Conservation (phyloP, 1,140 invertebrate species). For the Drosophila kohkoa region DNA sequence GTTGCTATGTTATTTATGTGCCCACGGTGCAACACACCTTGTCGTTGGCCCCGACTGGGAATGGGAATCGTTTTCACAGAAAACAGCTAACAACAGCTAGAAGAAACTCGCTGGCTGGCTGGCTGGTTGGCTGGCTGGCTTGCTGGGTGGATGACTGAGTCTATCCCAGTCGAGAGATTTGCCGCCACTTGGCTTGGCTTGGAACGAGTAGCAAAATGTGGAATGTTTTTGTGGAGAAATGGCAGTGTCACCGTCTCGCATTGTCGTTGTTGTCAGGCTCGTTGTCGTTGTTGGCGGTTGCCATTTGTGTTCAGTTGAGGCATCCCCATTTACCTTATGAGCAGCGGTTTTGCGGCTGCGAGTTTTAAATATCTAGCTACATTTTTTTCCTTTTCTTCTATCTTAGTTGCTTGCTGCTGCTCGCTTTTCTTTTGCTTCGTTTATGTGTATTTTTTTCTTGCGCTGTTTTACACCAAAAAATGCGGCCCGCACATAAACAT, state of each 20-base stretch:
- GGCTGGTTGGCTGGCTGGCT: not conserved
- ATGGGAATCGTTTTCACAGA: slow-evolving; percentile 65
- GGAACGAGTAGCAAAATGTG: slow-evolving; percentile 4
- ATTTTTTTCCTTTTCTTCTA: slow-evolving; percentile 6
- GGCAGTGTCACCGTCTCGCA: slow-evolving; percentile 15
- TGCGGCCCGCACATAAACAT: slow-evolving; percentile 66
- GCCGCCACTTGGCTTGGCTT: slow-evolving; percentile 47
- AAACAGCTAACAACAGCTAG: slow-evolving; percentile 41
- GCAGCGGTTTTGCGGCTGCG: slow-evolving; percentile 58
- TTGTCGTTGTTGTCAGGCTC: slow-evolving; percentile 4
- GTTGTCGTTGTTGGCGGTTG: slow-evolving; percentile 25
- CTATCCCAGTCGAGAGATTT: slow-evolving; percentile 41
- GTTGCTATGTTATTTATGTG: not conserved
- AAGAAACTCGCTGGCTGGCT: slow-evolving; percentile 1
- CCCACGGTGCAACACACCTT: slow-evolving; percentile 48
- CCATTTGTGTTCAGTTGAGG: slow-evolving; percentile 9
- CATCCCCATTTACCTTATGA: slow-evolving; percentile 34
- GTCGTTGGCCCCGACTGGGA: slow-evolving; percentile 30
- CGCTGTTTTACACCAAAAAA: slow-evolving; percentile 62
- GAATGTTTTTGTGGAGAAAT: slow-evolving; percentile 1
- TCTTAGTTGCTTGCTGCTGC: not conserved
- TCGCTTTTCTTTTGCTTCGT: slow-evolving; percentile 11
- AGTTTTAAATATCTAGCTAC: slow-evolving; percentile 69
- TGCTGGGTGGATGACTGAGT: not conserved
- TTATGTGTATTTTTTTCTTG: slow-evolving; percentile 35